Evolutionary conservation across 2,113 vertebrate species (phyloP).

Genomic region (Terrapene triunguis): DNA sequence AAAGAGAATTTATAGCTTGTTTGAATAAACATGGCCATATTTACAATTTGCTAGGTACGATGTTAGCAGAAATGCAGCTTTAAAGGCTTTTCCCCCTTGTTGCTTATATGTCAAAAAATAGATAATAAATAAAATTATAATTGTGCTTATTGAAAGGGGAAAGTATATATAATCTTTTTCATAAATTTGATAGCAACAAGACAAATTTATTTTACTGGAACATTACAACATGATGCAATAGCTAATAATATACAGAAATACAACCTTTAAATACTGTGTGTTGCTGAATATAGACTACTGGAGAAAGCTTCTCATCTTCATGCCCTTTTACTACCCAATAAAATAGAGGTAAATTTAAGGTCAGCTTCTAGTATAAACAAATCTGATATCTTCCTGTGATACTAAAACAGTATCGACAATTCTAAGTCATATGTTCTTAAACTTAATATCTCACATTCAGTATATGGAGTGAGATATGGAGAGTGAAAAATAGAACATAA

Average conservation of each 20-base stretch:
- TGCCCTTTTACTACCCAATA: slow-evolving; percentile 27
- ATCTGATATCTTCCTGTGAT: slow-evolving; percentile 17
- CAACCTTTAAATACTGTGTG: background rate
- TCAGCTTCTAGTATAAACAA: background rate
- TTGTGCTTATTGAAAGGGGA: background rate
- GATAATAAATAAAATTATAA: background rate
- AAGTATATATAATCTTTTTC: background rate
- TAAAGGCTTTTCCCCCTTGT: background rate
- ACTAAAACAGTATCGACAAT: slow-evolving; percentile 18
- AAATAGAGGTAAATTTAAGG: slow-evolving; percentile 49
- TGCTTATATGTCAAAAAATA: background rate
- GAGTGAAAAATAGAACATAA: slow-evolving; percentile 18
- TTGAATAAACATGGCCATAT: background rate
- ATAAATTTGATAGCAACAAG: background rate
- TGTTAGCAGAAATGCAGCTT: background rate
- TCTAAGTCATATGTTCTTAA: slow-evolving; percentile 18
- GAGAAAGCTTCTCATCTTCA: background rate
- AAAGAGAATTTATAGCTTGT: background rate
- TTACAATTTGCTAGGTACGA: background rate
- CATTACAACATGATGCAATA: background rate
- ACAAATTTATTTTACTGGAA: background rate
- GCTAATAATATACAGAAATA: background rate
- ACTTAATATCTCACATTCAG: slow-evolving; percentile 4
- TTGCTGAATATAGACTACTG: slow-evolving; percentile 4
- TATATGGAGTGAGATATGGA: slow-evolving; percentile 23